Percentiles rank a stretch among this genome's conserved stretches.
Evolutionary conservation across 37 sponge, comb jelly and placozoan species (phyloP).

Genomic region (Halisarca cf. caerulea): DNA sequence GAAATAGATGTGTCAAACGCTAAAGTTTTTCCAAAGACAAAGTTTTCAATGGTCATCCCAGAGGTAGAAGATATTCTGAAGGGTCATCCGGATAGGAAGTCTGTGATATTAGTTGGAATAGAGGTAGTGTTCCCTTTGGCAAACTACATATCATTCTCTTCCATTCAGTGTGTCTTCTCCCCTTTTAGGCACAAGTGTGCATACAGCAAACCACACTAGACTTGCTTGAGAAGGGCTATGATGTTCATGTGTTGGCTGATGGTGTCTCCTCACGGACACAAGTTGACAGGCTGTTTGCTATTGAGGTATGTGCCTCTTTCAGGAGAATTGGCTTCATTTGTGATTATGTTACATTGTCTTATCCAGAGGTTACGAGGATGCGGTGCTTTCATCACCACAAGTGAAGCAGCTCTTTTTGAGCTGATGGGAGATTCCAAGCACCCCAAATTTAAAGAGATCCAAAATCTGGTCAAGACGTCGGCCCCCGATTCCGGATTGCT

Average conservation of each 20-base stretch:
- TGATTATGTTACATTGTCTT: no score
- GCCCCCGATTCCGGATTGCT: constrained; percentile 93
- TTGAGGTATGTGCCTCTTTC: constrained; percentile 61
- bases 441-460: constrained; percentile 90
- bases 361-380: constrained; percentile 78
- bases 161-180: background rate
- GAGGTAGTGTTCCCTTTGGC: no score
- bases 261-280: constrained; percentile 86
- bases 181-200: constrained; percentile 92
- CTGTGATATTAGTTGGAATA: constrained; percentile 97
- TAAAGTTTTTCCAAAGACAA: constrained; percentile 78
- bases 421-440: constrained; percentile 91
- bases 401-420: constrained; percentile 91
- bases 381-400: constrained; percentile 90
- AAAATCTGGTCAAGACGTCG: constrained; percentile 83
- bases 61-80: constrained; percentile 75
- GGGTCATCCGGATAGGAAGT: constrained; percentile 48
- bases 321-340: background rate
- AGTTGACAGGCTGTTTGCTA: constrained; percentile 88
- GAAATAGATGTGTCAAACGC: constrained; percentile 89
- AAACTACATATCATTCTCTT: background rate
- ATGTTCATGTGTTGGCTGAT: constrained; percentile 96
- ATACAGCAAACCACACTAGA: constrained; percentile 96
- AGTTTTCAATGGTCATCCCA: constrained; percentile 95
- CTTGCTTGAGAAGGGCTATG: constrained; percentile 76